phyloP scores from a whole-genome alignment of 2,113 vertebrate species.

The human region GRCh38 chr20:14914501-14915000 shows the following conservation, averaged over 20 bases:
- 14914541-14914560: slow-evolving; percentile 63
- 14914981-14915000: not conserved
- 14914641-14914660: slow-evolving; percentile 71
- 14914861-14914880: slow-evolving; percentile 64
- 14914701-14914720: slow-evolving; percentile 60
- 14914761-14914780: slow-evolving; percentile 70
- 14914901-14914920: slow-evolving; percentile 73
- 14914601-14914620: slow-evolving; percentile 66
- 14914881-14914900: slow-evolving; percentile 68
- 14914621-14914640: slow-evolving; percentile 62
- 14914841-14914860: slow-evolving; percentile 77
- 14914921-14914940: slow-evolving; percentile 41
- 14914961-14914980: not conserved
- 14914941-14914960: slow-evolving; percentile 58
- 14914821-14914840: slow-evolving; percentile 69
- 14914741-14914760: slow-evolving; percentile 73
- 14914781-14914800: slow-evolving; percentile 66
- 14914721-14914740: slow-evolving; percentile 65
- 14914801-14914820: slow-evolving; percentile 81
- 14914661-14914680: slow-evolving; percentile 77
- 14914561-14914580: slow-evolving; percentile 68
- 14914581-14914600: slow-evolving; percentile 64
- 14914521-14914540: slow-evolving; percentile 62
- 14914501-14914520: slow-evolving; percentile 67
- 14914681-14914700: slow-evolving; percentile 63